phyloP scores from a whole-genome alignment of 2,113 vertebrate genomes.

The Dicaeum eximium region DNA sequence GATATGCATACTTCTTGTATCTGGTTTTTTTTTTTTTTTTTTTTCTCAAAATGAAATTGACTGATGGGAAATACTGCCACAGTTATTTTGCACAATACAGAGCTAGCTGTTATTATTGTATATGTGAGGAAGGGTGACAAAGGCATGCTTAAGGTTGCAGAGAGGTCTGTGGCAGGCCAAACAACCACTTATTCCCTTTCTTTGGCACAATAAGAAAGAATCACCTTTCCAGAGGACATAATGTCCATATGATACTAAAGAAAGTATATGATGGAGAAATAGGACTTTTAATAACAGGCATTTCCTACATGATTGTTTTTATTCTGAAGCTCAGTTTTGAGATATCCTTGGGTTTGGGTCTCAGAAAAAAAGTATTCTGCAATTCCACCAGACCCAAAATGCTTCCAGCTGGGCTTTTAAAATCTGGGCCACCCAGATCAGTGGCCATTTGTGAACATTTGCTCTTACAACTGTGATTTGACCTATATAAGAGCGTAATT shows the following conservation, averaged over 20 bases:
- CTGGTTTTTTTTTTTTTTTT: constrained; percentile 48
- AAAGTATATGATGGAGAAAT: background rate
- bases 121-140: background rate
- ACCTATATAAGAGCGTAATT: constrained; percentile 57
- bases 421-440: constrained; percentile 48
- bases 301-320: background rate
- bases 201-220: background rate
- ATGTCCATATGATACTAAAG: background rate
- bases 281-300: background rate
- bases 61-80: constrained; percentile 23
- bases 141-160: background rate
- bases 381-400: background rate
- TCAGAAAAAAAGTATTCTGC: background rate
- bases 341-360: background rate
- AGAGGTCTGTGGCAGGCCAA: background rate
- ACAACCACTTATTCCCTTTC: background rate
- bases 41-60: constrained; percentile 26
- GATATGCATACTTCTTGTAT: constrained; percentile 61
- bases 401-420: constrained; percentile 19
- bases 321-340: background rate
- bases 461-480: constrained; percentile 61
- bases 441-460: constrained; percentile 50
- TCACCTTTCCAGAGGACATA: background rate
- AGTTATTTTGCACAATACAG: background rate
- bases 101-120: background rate